Evolutionary conservation across 1,140 invertebrate species (phyloP).

Genomic region (Ganaspis sp.): DNA sequence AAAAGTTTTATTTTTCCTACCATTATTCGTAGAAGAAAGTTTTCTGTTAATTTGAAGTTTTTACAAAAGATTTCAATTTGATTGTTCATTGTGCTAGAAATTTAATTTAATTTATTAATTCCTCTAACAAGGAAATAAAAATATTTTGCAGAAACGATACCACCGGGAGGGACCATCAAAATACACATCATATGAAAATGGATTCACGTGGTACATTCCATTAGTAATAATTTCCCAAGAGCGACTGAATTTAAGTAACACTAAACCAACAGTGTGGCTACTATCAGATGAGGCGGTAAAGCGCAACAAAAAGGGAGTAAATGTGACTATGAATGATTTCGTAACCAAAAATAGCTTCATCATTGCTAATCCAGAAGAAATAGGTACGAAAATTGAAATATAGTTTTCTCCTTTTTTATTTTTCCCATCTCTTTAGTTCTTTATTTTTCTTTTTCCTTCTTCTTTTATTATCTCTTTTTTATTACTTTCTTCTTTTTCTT

Average conservation of each 20-base stretch:
- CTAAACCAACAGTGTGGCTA: conserved; percentile 79
- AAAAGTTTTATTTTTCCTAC: no score
- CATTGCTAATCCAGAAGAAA: conserved; percentile 88
- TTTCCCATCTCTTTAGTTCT: conserved; percentile 1
- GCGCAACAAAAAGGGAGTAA: conserved; percentile 34
- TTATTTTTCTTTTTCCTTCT: no score
- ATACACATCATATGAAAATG: conserved; percentile 72
- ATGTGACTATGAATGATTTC: conserved; percentile 72
- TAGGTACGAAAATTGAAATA: conserved; percentile 75
- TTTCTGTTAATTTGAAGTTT: no score
- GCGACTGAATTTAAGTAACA: conserved; percentile 77
- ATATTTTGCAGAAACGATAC: conserved; percentile 81
- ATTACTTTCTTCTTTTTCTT: no score
- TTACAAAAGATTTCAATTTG: no score
- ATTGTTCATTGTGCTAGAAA: no score
- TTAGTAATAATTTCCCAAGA: conserved; percentile 78
- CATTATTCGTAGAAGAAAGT: no score
- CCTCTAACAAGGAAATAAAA: no score
- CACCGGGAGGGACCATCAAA: conserved; percentile 46
- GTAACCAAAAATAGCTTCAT: conserved; percentile 80
- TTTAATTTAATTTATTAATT: no score
- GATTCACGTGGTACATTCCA: conserved; percentile 81
- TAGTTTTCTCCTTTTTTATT: neutral
- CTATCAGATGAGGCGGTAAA: conserved; percentile 67
- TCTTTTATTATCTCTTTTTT: no score